These are phyloP conservation scores for Dolichoris vasculosae DNA, from an alignment of 1,140 invertebrate species.

Conservation along the genomic window DNA sequence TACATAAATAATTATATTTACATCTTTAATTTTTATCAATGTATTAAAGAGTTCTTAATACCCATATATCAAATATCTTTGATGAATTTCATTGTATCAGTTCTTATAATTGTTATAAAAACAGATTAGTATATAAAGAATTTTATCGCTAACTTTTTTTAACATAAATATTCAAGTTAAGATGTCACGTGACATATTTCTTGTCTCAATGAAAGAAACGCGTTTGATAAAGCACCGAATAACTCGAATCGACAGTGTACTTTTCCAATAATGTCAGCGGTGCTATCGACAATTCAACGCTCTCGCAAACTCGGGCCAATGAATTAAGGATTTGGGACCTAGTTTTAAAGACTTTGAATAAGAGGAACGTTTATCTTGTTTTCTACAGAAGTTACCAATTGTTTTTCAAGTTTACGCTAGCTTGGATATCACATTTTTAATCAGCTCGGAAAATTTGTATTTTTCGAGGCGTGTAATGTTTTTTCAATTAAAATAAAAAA, in stretches of 20 bases:
- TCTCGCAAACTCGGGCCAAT: background rate
- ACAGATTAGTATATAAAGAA: background rate
- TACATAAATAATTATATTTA: no score
- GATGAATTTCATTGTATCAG: no score
- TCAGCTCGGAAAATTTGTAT: background rate
- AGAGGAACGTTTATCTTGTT: constrained; percentile 6
- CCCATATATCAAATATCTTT: no score
- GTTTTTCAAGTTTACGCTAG: background rate
- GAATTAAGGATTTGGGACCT: constrained; percentile 35
- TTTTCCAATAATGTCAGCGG: constrained; percentile 42
- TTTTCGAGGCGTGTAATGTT: no score
- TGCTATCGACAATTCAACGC: constrained; percentile 33
- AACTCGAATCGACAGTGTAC: constrained; percentile 5
- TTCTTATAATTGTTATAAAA: no score
- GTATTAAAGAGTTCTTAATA: no score
- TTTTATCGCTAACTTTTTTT: no score
- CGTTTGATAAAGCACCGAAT: constrained; percentile 38
- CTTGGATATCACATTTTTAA: no score
- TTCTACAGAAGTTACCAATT: constrained; percentile 23
- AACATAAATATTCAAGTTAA: no score
- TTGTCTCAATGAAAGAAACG: background rate
- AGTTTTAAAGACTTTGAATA: constrained; percentile 14
- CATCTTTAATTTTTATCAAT: no score
- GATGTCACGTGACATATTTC: background rate
- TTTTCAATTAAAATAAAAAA: no score